Percentiles rank a stretch among this genome's conserved stretches.
Conservation (phyloP, 2,113 vertebrate genomes). For the Eira barbara region DNA sequence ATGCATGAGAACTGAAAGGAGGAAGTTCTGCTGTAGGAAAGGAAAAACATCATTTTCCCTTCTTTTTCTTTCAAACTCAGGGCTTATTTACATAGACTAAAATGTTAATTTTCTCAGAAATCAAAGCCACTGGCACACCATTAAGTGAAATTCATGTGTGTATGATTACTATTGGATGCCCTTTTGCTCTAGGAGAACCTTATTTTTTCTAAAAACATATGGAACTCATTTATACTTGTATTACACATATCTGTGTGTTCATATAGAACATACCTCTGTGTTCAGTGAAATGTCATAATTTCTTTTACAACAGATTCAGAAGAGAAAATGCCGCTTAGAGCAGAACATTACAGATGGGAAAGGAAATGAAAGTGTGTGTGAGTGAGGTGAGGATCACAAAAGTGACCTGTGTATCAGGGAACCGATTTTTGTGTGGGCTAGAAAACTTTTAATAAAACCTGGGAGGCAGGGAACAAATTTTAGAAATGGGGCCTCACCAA, state of each 20-base stretch:
- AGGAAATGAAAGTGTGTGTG: constrained; percentile 45
- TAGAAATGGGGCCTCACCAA: neutral
- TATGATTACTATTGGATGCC: constrained; percentile 54
- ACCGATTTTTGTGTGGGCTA: neutral
- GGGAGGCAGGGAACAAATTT: neutral
- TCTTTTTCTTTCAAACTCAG: constrained; percentile 57
- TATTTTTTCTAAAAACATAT: constrained; percentile 44
- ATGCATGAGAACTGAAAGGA: neutral
- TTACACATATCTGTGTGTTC: constrained; percentile 45
- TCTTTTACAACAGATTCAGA: constrained; percentile 27
- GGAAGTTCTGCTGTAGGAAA: constrained; percentile 2
- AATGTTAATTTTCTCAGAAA: constrained; percentile 70
- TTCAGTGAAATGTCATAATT: constrained; percentile 65
- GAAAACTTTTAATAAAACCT: constrained; percentile 18
- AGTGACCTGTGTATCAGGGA: neutral
- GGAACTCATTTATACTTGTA: constrained; percentile 65
- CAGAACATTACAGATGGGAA: constrained; percentile 19
- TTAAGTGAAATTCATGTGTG: constrained; percentile 38
- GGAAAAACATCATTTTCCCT: constrained; percentile 15
- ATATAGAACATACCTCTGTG: constrained; percentile 53
- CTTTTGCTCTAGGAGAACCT: constrained; percentile 7
- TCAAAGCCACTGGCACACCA: constrained; percentile 40
- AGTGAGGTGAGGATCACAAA: neutral
- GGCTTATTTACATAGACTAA: constrained; percentile 61
- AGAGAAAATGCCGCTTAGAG: constrained; percentile 40